Percentiles rank a stretch among this genome's conserved stretches.
These are phyloP conservation scores for Cyphomyrmex costatus DNA, from an alignment of 1,140 invertebrate genomes.

Conservation along the genomic window DNA sequence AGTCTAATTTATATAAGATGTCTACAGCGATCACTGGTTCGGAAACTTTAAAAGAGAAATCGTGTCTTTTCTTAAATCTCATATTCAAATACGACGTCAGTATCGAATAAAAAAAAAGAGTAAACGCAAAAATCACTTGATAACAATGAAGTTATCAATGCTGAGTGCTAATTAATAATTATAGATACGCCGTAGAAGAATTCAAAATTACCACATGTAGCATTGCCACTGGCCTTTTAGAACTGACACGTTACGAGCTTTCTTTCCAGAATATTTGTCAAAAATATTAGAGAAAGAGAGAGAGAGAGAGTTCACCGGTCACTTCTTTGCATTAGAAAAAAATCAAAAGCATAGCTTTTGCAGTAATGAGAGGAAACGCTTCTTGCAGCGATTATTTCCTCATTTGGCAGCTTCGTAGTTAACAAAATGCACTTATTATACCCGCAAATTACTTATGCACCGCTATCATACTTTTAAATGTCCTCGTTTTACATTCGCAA, in stretches of 20 bases:
- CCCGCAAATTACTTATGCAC: slow-evolving; percentile 56
- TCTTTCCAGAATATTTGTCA: background rate
- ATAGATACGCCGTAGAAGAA: slow-evolving; percentile 41
- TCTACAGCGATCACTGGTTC: background rate
- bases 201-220: slow-evolving; percentile 60
- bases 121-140: background rate
- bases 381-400: slow-evolving; percentile 53
- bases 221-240: background rate
- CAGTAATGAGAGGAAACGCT: slow-evolving; percentile 52
- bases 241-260: background rate
- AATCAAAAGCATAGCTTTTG: slow-evolving; percentile 48
- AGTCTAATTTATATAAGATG: slow-evolving; percentile 13
- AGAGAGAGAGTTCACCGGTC: slow-evolving; percentile 55
- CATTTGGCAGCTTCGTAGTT: background rate
- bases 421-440: slow-evolving; percentile 60
- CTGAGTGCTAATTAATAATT: slow-evolving; percentile 51
- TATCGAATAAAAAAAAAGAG: background rate
- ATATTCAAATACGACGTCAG: background rate
- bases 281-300: too few relatives aligned
- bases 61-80: background rate
- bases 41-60: background rate
- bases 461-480: slow-evolving; percentile 46
- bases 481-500: slow-evolving; percentile 31
- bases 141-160: background rate
- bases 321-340: slow-evolving; percentile 40